phyloP scores from a whole-genome alignment of 1,140 invertebrate genomes.

The Trinorchestia longiramus region DNA sequence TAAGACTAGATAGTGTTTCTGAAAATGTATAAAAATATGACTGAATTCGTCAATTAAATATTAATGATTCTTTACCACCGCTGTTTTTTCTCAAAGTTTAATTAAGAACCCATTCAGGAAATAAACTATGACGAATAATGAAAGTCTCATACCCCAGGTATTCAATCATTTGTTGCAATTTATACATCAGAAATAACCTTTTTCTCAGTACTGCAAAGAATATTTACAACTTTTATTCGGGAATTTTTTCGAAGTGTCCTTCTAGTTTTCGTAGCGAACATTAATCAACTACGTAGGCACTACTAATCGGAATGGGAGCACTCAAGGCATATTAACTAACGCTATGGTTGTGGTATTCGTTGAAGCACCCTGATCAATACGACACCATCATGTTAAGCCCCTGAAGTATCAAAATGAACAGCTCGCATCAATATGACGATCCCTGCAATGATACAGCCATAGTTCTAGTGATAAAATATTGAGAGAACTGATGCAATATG shows the following conservation, averaged over 20 bases:
- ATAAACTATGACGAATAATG: background rate
- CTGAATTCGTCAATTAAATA: background rate
- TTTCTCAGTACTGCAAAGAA: background rate
- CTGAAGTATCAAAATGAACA: background rate
- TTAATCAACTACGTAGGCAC: background rate
- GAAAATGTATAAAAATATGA: background rate
- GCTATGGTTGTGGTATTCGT: background rate
- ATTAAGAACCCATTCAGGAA: background rate
- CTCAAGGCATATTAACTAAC: background rate
- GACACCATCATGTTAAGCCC: background rate
- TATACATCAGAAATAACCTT: background rate
- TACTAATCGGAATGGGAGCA: background rate
- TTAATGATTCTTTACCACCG: background rate
- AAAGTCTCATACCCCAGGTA: background rate
- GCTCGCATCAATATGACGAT: background rate
- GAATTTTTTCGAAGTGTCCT: background rate
- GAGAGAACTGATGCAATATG: background rate
- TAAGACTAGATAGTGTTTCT: background rate
- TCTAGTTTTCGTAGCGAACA: background rate
- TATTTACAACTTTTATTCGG: background rate
- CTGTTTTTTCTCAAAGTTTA: background rate
- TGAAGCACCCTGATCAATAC: background rate
- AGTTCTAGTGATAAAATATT: background rate
- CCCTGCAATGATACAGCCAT: background rate
- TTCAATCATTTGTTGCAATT: background rate